These are phyloP conservation scores for Hypselothyrea guttata DNA, from an alignment of 2,888 invertebrate species.

Conservation along the genomic window DNA sequence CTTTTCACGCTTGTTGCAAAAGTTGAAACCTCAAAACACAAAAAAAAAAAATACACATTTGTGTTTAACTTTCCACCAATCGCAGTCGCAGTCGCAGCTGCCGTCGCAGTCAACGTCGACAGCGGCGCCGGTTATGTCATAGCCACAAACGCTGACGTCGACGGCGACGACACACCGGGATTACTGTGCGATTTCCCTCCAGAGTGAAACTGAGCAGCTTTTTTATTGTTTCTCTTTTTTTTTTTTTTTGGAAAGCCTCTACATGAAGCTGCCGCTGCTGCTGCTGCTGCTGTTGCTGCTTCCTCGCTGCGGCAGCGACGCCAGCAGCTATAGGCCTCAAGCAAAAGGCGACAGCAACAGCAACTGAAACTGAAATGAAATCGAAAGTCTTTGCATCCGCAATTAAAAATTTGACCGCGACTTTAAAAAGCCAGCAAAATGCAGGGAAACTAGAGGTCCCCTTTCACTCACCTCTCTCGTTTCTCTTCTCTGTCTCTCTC, in stretches of 20 bases:
- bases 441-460: constrained; percentile 49
- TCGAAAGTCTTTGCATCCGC: constrained; percentile 76
- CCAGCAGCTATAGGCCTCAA: constrained; percentile 26
- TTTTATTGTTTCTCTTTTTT: constrained; percentile 10
- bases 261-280: constrained; percentile 36
- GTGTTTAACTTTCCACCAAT: constrained; percentile 69
- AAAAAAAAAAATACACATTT: constrained; percentile 45
- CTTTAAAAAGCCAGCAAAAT: constrained; percentile 51
- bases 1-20: constrained; percentile 70
- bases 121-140: constrained; percentile 66
- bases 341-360: constrained; percentile 13
- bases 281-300: constrained; percentile 14
- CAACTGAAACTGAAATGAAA: constrained; percentile 51
- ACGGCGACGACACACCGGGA: constrained; percentile 49
- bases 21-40: constrained; percentile 28
- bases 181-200: constrained; percentile 68
- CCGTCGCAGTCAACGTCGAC: constrained; percentile 28
- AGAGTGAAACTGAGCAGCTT: constrained; percentile 73
- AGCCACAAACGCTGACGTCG: constrained; percentile 33
- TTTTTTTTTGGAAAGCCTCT: constrained; percentile 67
- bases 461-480: too few species aligned
- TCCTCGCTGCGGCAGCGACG: constrained; percentile 19
- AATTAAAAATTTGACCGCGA: constrained; percentile 64
- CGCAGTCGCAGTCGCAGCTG: constrained; percentile 21
- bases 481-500: too few species aligned